A percentile compares a stretch with the other conserved stretches of the same genome.
These are phyloP conservation scores for Achroia grisella DNA, from an alignment of 1,140 invertebrate species.

Conservation along the genomic window DNA sequence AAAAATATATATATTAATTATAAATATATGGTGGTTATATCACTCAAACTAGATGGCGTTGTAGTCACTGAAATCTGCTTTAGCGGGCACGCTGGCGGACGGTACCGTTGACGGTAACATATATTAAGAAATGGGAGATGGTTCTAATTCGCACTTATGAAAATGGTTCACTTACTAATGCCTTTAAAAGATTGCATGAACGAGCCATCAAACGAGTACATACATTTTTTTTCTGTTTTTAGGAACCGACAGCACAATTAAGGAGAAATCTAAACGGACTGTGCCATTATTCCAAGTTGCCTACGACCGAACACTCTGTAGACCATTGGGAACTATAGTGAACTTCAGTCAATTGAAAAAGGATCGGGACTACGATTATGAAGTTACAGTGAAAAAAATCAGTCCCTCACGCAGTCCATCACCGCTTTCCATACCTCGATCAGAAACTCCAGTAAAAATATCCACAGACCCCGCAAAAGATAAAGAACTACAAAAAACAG, in stretches of 20 bases:
- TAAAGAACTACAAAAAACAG: conserved; percentile 16
- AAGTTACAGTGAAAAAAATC: not conserved
- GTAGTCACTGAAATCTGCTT: too few relatives aligned
- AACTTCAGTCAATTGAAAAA: conserved; percentile 39
- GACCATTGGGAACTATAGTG: conserved; percentile 46
- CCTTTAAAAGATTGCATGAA: conserved; percentile 14
- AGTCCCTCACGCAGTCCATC: conserved; percentile 42
- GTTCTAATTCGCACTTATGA: too few relatives aligned
- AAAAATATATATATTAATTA: too few relatives aligned
- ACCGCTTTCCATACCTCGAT: conserved; percentile 18
- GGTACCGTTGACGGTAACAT: too few relatives aligned
- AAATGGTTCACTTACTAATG: conserved; percentile 6
- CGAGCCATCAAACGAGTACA: conserved; percentile 20
- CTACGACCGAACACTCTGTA: conserved; percentile 58
- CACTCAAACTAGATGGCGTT: too few relatives aligned
- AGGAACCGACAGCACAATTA: conserved; percentile 39
- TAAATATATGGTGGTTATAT: too few relatives aligned
- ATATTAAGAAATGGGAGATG: too few relatives aligned
- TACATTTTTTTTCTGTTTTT: conserved; percentile 47
- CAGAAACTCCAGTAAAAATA: not conserved
- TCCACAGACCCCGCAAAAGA: conserved; percentile 9
- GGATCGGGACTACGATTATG: not conserved
- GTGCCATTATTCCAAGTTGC: conserved; percentile 61
- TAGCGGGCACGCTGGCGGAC: too few relatives aligned
- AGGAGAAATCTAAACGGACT: conserved; percentile 69